Base-by-base conservation (phyloP, 1,140 invertebrate genomes). In the Drosophila tani region DNA sequence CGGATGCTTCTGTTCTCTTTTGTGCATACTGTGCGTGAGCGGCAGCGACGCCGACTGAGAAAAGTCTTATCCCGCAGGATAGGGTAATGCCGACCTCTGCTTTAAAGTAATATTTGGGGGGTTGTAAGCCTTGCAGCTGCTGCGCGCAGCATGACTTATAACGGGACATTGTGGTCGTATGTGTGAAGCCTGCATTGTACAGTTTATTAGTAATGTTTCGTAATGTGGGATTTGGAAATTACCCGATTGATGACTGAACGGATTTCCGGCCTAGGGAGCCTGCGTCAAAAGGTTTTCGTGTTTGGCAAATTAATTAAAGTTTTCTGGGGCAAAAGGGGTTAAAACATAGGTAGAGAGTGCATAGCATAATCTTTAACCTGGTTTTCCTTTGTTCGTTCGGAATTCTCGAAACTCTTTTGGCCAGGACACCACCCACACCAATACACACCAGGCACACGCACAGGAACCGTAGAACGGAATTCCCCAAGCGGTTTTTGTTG, bases 401-500 rank as follows among this genome's bases (percentile, higher is more conserved):
- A 68, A 55, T 70, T 70, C 63, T 70, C 32, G 49, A 70, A 66
- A 29, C 49, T 68, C 67, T 35, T 67, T 35, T 56, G 53, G 19
- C 35, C 35, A 24, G 53, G 40, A 35, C 38, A 32, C 32, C 38
- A 32, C 32, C 17, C 29, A 45, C 38, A 51, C 21, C 35, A 38
- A 14, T 14, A 45, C 40, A 27, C 38, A 41, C 19, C 21, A 24
- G 21, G 17, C 17, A 60, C 43, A 59, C 32, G 21, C 35, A 43
- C 21, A 62, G 49, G n/a, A 27, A 38, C 29, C 74, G 45, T 38
- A 56, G 57, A 76, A 59, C 67, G 67, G 65, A 63, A 80, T 80
- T 75, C 55, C 68, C 68, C 55, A 74, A 60, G 70, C 55, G 70
- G 69, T 74, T 73, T 67, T 59, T 65, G 47, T 67, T 79, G 43